phyloP scores from a whole-genome alignment of 2,797 vertebrate genomes.

The Gastrophryne carolinensis region DNA sequence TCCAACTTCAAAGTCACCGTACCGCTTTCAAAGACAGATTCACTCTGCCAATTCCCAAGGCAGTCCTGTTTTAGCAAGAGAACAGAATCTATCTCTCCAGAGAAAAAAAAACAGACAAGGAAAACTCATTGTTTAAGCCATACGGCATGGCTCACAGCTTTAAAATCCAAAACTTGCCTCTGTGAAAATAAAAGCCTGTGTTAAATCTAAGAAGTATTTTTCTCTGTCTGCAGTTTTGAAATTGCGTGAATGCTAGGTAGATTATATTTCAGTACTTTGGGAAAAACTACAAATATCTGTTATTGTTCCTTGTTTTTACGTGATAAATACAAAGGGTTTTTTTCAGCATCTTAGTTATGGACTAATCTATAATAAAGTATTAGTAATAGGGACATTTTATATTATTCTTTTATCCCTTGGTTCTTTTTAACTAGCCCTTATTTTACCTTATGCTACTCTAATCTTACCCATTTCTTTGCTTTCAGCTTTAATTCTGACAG shows the following conservation, averaged over 20 bases:
- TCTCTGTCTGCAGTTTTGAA: constrained; percentile 1
- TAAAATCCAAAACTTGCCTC: constrained; percentile 3
- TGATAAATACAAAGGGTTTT: neutral
- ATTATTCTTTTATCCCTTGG: no score
- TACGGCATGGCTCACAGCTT: constrained; percentile 30
- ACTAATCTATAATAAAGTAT: neutral
- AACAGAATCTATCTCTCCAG: constrained; percentile 40
- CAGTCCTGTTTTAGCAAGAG: constrained; percentile 47
- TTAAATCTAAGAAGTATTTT: constrained; percentile 11
- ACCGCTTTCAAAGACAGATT: constrained; percentile 45
- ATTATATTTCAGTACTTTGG: neutral
- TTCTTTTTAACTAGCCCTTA: no score
- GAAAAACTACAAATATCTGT: neutral
- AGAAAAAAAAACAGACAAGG: constrained; percentile 34
- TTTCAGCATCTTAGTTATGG: neutral
- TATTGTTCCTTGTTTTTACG: neutral
- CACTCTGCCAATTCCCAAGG: constrained; percentile 46
- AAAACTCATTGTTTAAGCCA: constrained; percentile 33
- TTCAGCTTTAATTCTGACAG: no score
- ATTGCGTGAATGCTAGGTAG: neutral
- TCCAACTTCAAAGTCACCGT: constrained; percentile 44
- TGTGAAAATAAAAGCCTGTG: constrained; percentile 19
- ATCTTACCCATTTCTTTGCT: no score
- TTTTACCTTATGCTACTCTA: no score
- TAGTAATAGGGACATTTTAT: neutral